Percentiles rank a stretch among this genome's conserved stretches.
These are phyloP conservation scores for Oegoconia quadripuncta DNA, from an alignment of 2,888 invertebrate species.

Conservation along the genomic window DNA sequence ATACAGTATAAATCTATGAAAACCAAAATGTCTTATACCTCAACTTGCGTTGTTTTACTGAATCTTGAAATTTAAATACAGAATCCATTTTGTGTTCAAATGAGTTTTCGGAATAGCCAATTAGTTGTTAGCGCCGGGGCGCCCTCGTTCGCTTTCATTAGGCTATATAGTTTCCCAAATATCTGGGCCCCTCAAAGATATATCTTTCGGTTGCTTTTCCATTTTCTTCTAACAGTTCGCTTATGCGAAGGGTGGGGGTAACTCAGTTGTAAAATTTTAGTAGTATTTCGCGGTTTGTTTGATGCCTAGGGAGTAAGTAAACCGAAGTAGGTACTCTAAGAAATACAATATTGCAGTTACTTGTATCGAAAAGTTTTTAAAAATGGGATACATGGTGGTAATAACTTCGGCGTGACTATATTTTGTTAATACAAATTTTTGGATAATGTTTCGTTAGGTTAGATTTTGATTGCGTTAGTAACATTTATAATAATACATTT, in stretches of 20 bases:
- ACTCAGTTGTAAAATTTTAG: constrained; percentile 67
- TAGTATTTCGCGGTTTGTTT: constrained; percentile 57
- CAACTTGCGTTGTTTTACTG: constrained; percentile 74
- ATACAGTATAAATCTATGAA: constrained; percentile 36
- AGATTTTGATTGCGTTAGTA: no score
- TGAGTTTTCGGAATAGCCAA: constrained; percentile 79
- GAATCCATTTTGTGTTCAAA: constrained; percentile 79
- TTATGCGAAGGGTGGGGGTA: constrained; percentile 49
- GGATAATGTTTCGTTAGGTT: no score
- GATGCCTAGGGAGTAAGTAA: constrained; percentile 19
- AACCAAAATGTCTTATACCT: constrained; percentile 61
- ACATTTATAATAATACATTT: no score
- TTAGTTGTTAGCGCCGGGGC: constrained; percentile 78
- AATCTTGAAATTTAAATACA: constrained; percentile 78
- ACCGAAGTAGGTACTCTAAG: constrained; percentile 15
- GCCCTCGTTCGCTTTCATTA: constrained; percentile 78
- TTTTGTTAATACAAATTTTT: no score
- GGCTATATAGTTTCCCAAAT: constrained; percentile 78
- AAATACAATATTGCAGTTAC: no score
- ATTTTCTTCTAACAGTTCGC: constrained; percentile 66
- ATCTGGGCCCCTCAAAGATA: constrained; percentile 73
- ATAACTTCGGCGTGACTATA: no score
- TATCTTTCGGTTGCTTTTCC: constrained; percentile 70
- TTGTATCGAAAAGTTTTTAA: no score
- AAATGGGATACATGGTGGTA: no score